Base-by-base conservation (phyloP, 2,113 vertebrate genomes). In the Tretioscincus oriximinensis region DNA sequence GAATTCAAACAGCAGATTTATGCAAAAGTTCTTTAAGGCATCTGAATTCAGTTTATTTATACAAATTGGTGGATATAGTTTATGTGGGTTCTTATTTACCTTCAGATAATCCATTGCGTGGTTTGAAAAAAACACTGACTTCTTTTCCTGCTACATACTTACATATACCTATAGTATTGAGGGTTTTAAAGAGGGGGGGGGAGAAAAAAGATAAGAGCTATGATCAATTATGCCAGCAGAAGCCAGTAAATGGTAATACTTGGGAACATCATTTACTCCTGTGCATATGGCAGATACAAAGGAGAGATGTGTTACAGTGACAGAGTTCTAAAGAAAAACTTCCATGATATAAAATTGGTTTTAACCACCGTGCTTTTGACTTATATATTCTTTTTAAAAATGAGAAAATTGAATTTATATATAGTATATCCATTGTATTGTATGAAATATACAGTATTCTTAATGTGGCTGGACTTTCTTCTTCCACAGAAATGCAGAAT, bases 401-500 rank as follows among this genome's bases (percentile, higher is more conserved):
- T 77, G 26, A 9, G 60, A 20, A 51, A 77, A 51, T 77, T 63
- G 49, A 51, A 51, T 51, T 70, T 63, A 63, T 11, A 7, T 26
- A 63, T 1, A 28, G 16, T 51, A 73, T 72, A 9, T 12, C 63
- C 64, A 31, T 35, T 66, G 20, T 74, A 58, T n/a, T 81, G 71
- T 54, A 66, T 67, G 16, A 58, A 74, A 66, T 31, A 41, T 74
- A 28, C 79, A 64, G 21, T 73, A 24, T 73, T 74, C 35, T 67
- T 22, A 29, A 63, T 69, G 22, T 66, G 79, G 74, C 61, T 54
- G 63, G 12, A 41, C 63, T 73, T 20, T 70, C 35, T 47, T 41
- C 31, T 35, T 63, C 24, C 35, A 76, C 75, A 77, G 66, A 77
- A 77, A 67, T 68, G 58, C 29, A 81, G 24, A 81, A 81, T 81